Percentiles rank a stretch among this genome's conserved stretches.
These are phyloP conservation scores for Eubucco bourcierii DNA, from an alignment of 2,113 vertebrate genomes.

Conservation along the genomic window DNA sequence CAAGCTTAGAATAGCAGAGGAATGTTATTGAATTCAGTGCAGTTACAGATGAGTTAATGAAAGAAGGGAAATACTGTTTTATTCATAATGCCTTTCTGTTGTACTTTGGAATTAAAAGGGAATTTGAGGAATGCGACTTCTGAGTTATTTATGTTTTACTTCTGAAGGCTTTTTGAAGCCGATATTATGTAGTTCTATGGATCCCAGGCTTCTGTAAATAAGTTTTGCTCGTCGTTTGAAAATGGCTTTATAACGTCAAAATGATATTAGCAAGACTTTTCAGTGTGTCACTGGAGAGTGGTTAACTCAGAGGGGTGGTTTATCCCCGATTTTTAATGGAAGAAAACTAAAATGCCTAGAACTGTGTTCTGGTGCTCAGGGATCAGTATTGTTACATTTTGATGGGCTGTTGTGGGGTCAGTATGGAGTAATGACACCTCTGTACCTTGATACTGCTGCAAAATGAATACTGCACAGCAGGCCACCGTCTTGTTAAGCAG, in stretches of 20 bases:
- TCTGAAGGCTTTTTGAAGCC: constrained; percentile 40
- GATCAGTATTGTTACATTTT: constrained; percentile 26
- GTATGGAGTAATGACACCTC: constrained; percentile 27
- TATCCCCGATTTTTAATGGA: not conserved
- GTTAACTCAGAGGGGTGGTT: not conserved
- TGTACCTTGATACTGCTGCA: constrained; percentile 24
- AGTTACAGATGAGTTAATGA: constrained; percentile 89
- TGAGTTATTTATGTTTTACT: constrained; percentile 72
- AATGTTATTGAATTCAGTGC: constrained; percentile 92
- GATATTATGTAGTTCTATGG: constrained; percentile 8
- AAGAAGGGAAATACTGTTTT: constrained; percentile 97
- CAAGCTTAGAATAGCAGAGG: constrained; percentile 88
- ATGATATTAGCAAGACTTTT: not conserved
- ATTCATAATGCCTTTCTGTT: constrained; percentile 88
- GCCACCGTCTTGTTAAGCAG: constrained; percentile 34
- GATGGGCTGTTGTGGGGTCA: constrained; percentile 18
- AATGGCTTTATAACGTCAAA: not conserved
- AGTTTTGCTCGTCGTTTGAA: not conserved
- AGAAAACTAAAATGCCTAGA: not conserved
- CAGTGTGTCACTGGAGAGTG: not conserved
- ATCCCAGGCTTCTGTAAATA: not conserved
- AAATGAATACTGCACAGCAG: constrained; percentile 38
- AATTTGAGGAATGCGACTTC: constrained; percentile 87
- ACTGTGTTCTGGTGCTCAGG: not conserved
- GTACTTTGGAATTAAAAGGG: constrained; percentile 86